Conservation (phyloP, 2,888 invertebrate species). For the Pterostichus madidus region DNA sequence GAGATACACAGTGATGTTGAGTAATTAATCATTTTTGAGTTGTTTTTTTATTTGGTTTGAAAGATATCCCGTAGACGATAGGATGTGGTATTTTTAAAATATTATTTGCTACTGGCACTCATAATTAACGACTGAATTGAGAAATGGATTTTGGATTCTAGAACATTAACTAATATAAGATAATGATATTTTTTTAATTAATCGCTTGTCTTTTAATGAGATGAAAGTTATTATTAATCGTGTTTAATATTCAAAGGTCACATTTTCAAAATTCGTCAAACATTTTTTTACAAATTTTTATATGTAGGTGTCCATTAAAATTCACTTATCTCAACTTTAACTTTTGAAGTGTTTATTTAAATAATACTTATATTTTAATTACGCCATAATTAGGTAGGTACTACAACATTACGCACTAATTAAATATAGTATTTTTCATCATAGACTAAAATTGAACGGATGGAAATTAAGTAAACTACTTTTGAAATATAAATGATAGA, state of each 20-base stretch:
- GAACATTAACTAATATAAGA: slow-evolving; percentile 11
- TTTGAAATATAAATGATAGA: too few species aligned
- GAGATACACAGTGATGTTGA: slow-evolving; percentile 18
- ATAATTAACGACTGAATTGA: slow-evolving; percentile 34
- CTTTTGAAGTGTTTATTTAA: too few species aligned
- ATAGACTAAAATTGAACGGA: too few species aligned
- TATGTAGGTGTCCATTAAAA: background rate
- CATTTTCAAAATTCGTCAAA: slow-evolving; percentile 9
- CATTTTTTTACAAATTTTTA: slow-evolving; percentile 18
- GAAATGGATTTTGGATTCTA: slow-evolving; percentile 30
- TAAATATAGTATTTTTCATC: too few species aligned
- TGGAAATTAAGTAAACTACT: too few species aligned
- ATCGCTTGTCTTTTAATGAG: slow-evolving; percentile 11
- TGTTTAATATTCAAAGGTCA: background rate
- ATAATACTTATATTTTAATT: too few species aligned
- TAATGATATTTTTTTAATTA: slow-evolving; percentile 49
- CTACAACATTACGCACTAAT: too few species aligned
- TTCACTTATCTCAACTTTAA: too few species aligned
- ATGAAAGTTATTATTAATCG: slow-evolving; percentile 31
- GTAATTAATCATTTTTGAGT: slow-evolving; percentile 60
- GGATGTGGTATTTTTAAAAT: slow-evolving; percentile 53
- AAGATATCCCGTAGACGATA: slow-evolving; percentile 20
- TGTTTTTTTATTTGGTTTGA: slow-evolving; percentile 21
- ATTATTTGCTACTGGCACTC: slow-evolving; percentile 42
- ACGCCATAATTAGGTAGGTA: too few species aligned